Percentiles rank a stretch among this genome's conserved stretches.
These are phyloP conservation scores for Drosophila nannoptera DNA, from an alignment of 1,140 invertebrate species.

Conservation along the genomic window DNA sequence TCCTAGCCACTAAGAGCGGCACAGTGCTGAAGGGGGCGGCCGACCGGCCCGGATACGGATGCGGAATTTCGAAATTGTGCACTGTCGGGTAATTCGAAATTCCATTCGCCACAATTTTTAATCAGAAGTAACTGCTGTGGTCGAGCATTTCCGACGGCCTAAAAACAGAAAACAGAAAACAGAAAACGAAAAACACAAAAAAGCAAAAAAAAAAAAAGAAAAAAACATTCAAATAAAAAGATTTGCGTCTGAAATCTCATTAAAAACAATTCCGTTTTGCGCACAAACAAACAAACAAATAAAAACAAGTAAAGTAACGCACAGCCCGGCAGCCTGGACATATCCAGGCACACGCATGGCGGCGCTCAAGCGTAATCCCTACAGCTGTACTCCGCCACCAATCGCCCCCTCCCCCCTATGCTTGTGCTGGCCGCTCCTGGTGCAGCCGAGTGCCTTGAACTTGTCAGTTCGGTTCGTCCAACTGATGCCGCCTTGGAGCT, in stretches of 20 bases:
- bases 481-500: constrained; percentile 28
- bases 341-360: constrained; percentile 48
- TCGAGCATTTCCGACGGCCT: constrained; percentile 57
- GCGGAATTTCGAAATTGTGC: constrained; percentile 57
- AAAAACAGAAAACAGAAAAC: constrained; percentile 22
- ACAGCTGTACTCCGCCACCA: constrained; percentile 43
- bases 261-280: too few relatives aligned
- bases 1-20: constrained; percentile 18
- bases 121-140: constrained; percentile 63
- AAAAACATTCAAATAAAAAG: constrained; percentile 44
- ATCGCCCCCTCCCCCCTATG: constrained; percentile 15
- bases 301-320: constrained; percentile 44
- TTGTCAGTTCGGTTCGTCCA: constrained; percentile 53
- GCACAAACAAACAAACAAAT: constrained; percentile 44
- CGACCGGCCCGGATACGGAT: constrained; percentile 38
- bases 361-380: constrained; percentile 49
- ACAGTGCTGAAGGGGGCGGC: not conserved
- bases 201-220: too few relatives aligned
- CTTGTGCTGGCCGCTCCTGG: constrained; percentile 6
- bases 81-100: constrained; percentile 54
- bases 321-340: constrained; percentile 28
- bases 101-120: constrained; percentile 59
- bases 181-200: too few relatives aligned
- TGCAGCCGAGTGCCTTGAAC: constrained; percentile 55
- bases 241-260: constrained; percentile 50